Percentiles rank a stretch among this genome's conserved stretches.
Evolutionary conservation across 2,888 invertebrate species (phyloP).

Genomic region (Drosophila bunnanda): DNA sequence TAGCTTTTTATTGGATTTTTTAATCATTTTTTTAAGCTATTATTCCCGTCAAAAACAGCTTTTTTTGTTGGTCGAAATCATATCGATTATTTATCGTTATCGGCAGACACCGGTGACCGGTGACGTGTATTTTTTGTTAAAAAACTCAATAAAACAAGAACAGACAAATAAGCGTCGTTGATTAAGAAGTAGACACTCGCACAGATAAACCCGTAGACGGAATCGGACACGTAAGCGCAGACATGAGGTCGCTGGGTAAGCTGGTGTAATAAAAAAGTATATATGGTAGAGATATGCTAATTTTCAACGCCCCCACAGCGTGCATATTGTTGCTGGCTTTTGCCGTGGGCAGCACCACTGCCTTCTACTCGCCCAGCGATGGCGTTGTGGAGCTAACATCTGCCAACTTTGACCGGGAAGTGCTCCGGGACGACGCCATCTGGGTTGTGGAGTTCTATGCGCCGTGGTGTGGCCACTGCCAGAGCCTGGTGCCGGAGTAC

Average conservation of each 20-base stretch:
- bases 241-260: conserved; percentile 18
- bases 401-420: conserved; percentile 93
- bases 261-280: background rate
- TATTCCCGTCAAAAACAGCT: too few relatives aligned
- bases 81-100: conserved; percentile 3
- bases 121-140: conserved; percentile 47
- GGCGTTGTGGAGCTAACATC: conserved; percentile 95
- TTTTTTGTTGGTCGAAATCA: too few relatives aligned
- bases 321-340: conserved; percentile 60
- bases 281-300: background rate
- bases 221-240: conserved; percentile 36
- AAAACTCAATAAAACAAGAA: conserved; percentile 6
- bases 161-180: conserved; percentile 15
- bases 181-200: background rate
- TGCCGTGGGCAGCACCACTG: conserved; percentile 40
- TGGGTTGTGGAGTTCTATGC: conserved; percentile 96
- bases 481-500: conserved; percentile 96
- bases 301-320: conserved; percentile 42
- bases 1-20: too few relatives aligned
- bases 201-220: background rate
- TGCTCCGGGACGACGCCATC: conserved; percentile 92
- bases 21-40: too few relatives aligned
- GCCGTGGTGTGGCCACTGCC: conserved; percentile 98
- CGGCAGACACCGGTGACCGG: conserved; percentile 15
- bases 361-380: conserved; percentile 89